Conservation (phyloP, 2,888 invertebrate species). For the Eumacrocentrus americanus region DNA sequence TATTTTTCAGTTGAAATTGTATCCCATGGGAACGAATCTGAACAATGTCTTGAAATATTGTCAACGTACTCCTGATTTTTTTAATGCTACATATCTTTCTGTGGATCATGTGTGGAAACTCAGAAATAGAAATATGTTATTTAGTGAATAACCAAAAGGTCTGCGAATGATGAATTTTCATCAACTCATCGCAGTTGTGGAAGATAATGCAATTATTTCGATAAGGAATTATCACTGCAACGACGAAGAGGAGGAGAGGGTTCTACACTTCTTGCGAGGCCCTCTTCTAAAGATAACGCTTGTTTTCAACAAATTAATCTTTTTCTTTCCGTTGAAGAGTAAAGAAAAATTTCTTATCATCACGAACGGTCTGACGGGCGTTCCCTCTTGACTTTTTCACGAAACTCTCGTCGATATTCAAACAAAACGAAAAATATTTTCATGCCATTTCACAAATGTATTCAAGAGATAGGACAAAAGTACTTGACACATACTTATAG, state of each 20-base stretch:
- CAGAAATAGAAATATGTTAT: too few relatives aligned
- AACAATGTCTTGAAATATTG: neutral
- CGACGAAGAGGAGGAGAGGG: conserved; percentile 30
- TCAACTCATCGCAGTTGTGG: conserved; percentile 38
- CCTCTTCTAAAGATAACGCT: conserved; percentile 46
- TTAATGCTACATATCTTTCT: too few relatives aligned
- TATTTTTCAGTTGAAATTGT: neutral
- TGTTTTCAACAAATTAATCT: conserved; percentile 53
- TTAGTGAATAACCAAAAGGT: neutral
- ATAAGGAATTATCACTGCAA: conserved; percentile 46
- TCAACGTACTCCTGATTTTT: too few relatives aligned
- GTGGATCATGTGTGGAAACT: too few relatives aligned
- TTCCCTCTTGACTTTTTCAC: neutral
- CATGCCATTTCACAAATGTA: neutral
- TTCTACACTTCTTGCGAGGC: conserved; percentile 24
- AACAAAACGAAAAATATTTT: neutral
- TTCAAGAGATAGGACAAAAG: too few relatives aligned
- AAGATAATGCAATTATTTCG: conserved; percentile 49
- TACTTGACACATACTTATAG: neutral
- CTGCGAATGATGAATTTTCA: conserved; percentile 38
- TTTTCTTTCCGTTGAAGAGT: conserved; percentile 39
- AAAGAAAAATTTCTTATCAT: conserved; percentile 45
- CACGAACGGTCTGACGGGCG: conserved; percentile 8
- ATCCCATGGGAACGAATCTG: neutral
- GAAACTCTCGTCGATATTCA: neutral